These are phyloP conservation scores for Lepisosteus osseus DNA, from an alignment of 2,113 vertebrate species.

Conservation along the genomic window DNA sequence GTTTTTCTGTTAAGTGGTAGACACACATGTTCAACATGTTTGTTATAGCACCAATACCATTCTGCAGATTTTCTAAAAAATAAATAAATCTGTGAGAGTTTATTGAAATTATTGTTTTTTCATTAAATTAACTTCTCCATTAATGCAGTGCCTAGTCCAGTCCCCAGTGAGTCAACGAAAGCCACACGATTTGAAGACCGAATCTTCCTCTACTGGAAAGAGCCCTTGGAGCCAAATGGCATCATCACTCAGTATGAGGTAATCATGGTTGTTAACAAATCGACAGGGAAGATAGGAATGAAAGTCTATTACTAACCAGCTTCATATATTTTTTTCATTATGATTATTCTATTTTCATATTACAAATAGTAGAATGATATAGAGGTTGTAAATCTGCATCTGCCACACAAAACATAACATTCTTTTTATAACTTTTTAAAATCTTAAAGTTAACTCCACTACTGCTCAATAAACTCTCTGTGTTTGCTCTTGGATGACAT, in stretches of 20 bases:
- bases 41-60: conserved; percentile 5
- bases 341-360: not conserved
- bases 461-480: no score
- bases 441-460: no score
- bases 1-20: no score
- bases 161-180: conserved; percentile 85
- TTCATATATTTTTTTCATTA: no score
- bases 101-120: not conserved
- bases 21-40: not conserved
- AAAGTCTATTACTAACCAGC: no score
- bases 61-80: not conserved
- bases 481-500: no score
- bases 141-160: conserved; percentile 83
- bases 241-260: conserved; percentile 98
- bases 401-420: no score
- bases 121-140: conserved; percentile 7
- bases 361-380: not conserved
- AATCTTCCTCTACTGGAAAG: conserved; percentile 94
- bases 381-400: not conserved
- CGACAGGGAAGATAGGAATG: not conserved
- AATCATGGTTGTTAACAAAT: conserved; percentile 27
- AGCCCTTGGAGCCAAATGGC: conserved; percentile 92
- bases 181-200: conserved; percentile 95
- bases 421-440: no score
- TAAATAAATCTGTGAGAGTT: not conserved